Base-by-base conservation (phyloP, 1,140 invertebrate genomes). In the Drosophila obscura region DNA sequence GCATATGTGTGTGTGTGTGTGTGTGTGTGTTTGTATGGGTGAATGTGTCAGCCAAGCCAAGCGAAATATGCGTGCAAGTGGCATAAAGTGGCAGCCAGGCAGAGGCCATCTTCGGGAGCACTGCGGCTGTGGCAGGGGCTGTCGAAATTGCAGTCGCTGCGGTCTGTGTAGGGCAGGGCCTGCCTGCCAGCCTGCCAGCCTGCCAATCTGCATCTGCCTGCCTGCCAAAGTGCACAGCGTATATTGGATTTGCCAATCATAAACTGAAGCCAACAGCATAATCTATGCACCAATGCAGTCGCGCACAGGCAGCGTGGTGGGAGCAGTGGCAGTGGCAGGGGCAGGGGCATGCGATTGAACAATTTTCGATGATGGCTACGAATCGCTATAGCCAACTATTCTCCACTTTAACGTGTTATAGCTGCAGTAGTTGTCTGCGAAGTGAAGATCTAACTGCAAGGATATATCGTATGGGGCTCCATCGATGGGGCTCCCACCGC, bases 181-280 rank as follows among this genome's bases (percentile, higher is more conserved):
- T 39, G 58, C 45, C 31, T 74, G 80, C 75, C 31, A 71, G 80
- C 75, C 74, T 50, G 69, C 46, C 28, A 24, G 58, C 45, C 31
- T 74, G 80, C 75, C 75, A 83, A 83, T 83, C 80, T 83, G 80
- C 35, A 11, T 13, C 35, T 39, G 35, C 66, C 35, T 39, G 35
- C 66, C 68, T 85, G 82, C 82, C 82, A 85, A 81, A 85, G 82
- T 78, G 78, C 82, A 82, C 74, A 73, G 77, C 82, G 79, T 82
- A 85, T 85, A 85, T 85, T 87, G 82, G 82, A 85, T 85, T 87
- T 87, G 82, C 78, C 82, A 85, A 85, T 85, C 82, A 85, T 87
- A 87, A 87, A 85, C 82, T 82, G 78, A 85, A 87, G 82, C 82
- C 82, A 87, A 85, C 82, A 87, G 82, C 82, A 87, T 87, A 87